Percentiles rank a stretch among this genome's conserved stretches.
phyloP scores from a whole-genome alignment of 2,797 vertebrate genomes.

The Myiothlypis chrysogaster region DNA sequence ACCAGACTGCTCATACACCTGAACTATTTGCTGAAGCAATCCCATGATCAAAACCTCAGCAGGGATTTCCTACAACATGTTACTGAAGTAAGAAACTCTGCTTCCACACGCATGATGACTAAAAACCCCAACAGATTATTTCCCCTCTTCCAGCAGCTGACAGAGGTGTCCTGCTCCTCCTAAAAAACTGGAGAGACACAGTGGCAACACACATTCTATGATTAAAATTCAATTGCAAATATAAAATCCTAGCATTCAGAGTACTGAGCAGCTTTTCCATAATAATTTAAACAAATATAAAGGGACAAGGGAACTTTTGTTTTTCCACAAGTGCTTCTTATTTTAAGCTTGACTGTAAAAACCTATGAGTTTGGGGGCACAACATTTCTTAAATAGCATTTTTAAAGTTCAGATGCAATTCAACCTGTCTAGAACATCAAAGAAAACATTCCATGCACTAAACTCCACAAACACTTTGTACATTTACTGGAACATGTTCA shows the following conservation, averaged over 20 bases:
- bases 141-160: not conserved
- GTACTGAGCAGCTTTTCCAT: not conserved
- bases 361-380: not conserved
- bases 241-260: not conserved
- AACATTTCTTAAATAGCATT: not conserved
- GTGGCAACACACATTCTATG: not conserved
- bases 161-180: not conserved
- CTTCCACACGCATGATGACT: not conserved
- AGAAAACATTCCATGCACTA: constrained; percentile 49
- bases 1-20: not conserved
- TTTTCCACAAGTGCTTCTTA: not conserved
- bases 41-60: not conserved
- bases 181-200: constrained; percentile 1
- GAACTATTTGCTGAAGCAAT: not conserved
- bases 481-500: constrained; percentile 1
- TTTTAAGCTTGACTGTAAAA: not conserved
- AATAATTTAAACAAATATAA: not conserved
- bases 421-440: not conserved
- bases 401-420: not conserved
- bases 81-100: not conserved
- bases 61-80: not conserved
- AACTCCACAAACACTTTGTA: constrained; percentile 27
- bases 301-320: not conserved
- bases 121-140: not conserved
- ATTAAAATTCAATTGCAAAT: not conserved